phyloP scores from a whole-genome alignment of 2,888 invertebrate genomes.

The Epinotia demarniana region DNA sequence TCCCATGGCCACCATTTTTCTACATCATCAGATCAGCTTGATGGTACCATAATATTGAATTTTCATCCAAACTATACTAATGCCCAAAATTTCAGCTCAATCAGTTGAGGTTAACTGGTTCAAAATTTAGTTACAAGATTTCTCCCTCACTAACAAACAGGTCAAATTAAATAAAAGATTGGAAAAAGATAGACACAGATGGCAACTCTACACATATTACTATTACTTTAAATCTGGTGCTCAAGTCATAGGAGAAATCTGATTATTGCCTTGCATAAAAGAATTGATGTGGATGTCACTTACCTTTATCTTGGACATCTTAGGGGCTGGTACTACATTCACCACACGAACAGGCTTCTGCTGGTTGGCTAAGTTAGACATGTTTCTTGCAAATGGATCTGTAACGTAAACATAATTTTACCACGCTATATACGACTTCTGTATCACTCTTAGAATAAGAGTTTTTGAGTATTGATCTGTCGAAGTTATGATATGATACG shows the following conservation, averaged over 20 bases:
- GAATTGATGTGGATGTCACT: constrained; percentile 24
- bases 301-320: constrained; percentile 60
- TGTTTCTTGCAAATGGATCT: constrained; percentile 20
- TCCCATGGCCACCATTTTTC: too few relatives aligned
- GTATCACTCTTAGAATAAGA: background rate
- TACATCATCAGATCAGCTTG: too few relatives aligned
- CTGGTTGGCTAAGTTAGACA: constrained; percentile 47
- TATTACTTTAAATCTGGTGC: too few relatives aligned
- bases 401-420: constrained; percentile 19
- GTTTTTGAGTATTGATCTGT: constrained; percentile 50
- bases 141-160: too few relatives aligned
- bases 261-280: background rate
- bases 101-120: too few relatives aligned
- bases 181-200: too few relatives aligned
- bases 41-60: too few relatives aligned
- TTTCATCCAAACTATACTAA: too few relatives aligned
- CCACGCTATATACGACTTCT: background rate
- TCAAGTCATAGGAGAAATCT: background rate
- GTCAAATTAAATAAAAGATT: too few relatives aligned
- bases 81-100: too few relatives aligned
- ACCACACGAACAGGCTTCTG: constrained; percentile 56
- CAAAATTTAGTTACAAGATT: too few relatives aligned
- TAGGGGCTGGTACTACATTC: constrained; percentile 58
- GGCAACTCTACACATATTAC: too few relatives aligned
- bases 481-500: constrained; percentile 47